Evolutionary conservation across 2,797 vertebrate genomes (phyloP), one percentile per base, ranked within the genome.

Genomic region (Darevskia nairensis): DNA sequence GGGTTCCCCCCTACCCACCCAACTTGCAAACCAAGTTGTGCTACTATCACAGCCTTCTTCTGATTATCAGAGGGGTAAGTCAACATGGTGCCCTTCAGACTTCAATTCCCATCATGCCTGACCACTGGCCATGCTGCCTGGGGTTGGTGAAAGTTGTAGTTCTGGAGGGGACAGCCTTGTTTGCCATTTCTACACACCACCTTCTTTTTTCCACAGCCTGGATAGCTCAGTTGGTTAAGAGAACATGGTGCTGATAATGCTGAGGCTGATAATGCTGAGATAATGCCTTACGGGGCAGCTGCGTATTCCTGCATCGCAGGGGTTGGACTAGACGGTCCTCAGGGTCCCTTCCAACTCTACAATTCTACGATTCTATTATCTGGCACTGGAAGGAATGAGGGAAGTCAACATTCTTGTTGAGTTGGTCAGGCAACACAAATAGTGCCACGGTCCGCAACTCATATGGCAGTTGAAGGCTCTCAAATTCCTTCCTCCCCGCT

Each of bases 361-460:
- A 50, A 50, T 50, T 50, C 46, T 50, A 11, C 3, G 10, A 11
- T 50, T 50, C 46, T 89, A 74, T 90, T 89, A 66, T 89, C 85
- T 81, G 83, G 41, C 17, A 89, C 5, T 55, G 72, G 91, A 32
- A 92, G 55, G 27, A 89, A 69, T n/a, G 80, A 93, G 90, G 80
- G 74, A 89, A 94, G 88, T 85, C 90, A 94, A 90, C 94, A 95
- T 95, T 61, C 92, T 90, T 92, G 95, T 94, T 95, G 92, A 91
- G 92, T 94, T 90, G 85, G 88, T 86, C n/a, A 50, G 59, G 27
- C 69, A 81, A 85, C 80, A 39, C n/a, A 61, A 23, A 88, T 17
- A 81, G 35, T 46, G 25, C 55, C 71, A 64, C 1, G 19, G 55
- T 72, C 77, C 61, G 13, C 77, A 72, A 80, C 61, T 39, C 32